Base-by-base conservation (phyloP, 1,140 invertebrate genomes). In the Brachionus asplanchnoidis region DNA sequence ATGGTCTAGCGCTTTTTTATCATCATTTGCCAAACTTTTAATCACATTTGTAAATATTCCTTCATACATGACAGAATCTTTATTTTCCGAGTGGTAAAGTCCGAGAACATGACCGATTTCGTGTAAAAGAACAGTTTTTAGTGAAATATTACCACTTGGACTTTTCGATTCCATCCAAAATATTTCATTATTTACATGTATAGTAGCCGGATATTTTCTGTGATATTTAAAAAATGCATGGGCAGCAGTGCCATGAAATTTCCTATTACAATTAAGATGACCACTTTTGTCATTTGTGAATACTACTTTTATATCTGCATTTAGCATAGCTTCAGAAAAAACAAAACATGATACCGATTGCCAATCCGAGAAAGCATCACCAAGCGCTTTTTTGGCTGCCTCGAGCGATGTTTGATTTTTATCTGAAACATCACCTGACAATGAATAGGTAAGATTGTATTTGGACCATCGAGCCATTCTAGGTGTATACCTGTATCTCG, bases 141-240 rank as follows among this genome's bases (percentile, higher is more conserved):
- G 23, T 17, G 79, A 82, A 32, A 82, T 68, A 68, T 53, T 82
- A 1, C 79, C 79, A 65, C 53, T 82, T 14, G 65, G 53, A 11
- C 9, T 23, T 44, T 26, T 66, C 8, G 79, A 82, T 26, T 82
- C 79, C 32, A 82, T 82, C 79, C 79, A 82, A 46, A 65, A 82
- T 28, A 82, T 20, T 82, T 82, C 65, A 68, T 82, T 82, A 46
- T 82, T 82, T 20, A 82, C 40, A 36, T 82, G 79, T 12, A 82
- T 82, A n/a, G 56, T 40, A 11, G 79, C 79, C 11, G 79, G 79
- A 65, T 36, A 82, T 42, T 68, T 42, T 60, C 17, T 40, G n/a
- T 82, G 79, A 44, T 60, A 65, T 32, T 56, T 26, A 46, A 65
- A 82, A 82, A 65, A 82, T 8, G 53, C 65, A 26, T 82, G 79